Evolutionary conservation across 2,888 invertebrate genomes (phyloP).

Genomic region (Anthoptus insignis): DNA sequence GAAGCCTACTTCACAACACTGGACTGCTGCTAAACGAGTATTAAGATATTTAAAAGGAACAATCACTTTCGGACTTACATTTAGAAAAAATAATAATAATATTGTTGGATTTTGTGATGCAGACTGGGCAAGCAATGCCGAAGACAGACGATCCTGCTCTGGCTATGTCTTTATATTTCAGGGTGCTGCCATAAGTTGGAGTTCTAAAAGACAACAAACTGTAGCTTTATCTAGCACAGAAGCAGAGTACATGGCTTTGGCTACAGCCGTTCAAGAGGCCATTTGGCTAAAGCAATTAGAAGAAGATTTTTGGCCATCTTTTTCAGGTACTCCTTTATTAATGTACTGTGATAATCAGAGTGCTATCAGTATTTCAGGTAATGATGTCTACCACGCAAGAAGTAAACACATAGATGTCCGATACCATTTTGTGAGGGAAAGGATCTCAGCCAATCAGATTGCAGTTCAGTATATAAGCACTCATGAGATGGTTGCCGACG

Average conservation of each 20-base stretch:
- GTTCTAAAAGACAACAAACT: conserved; percentile 47
- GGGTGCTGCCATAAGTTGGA: conserved; percentile 53
- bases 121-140: conserved; percentile 49
- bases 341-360: conserved; percentile 40
- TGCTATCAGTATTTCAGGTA: conserved; percentile 2
- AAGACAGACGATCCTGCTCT: conserved; percentile 48
- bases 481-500: no score
- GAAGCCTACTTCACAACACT: conserved; percentile 32
- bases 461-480: no score
- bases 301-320: conserved; percentile 27
- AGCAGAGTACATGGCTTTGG: conserved; percentile 50
- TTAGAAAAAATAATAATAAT: conserved; percentile 17
- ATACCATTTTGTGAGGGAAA: no score
- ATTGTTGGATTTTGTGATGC: conserved; percentile 48
- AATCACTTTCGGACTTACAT: conserved; percentile 33
- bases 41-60: conserved; percentile 50
- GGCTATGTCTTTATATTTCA: conserved; percentile 52
- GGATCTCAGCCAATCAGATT: no score
- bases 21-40: conserved; percentile 45
- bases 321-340: conserved; percentile 2
- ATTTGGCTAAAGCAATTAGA: conserved; percentile 41
- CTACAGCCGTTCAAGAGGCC: conserved; percentile 45
- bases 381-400: background rate
- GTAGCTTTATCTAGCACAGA: conserved; percentile 47
- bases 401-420: no score